phyloP scores from a whole-genome alignment of 2,113 vertebrate species.

The Pelecanoides urinatrix region DNA sequence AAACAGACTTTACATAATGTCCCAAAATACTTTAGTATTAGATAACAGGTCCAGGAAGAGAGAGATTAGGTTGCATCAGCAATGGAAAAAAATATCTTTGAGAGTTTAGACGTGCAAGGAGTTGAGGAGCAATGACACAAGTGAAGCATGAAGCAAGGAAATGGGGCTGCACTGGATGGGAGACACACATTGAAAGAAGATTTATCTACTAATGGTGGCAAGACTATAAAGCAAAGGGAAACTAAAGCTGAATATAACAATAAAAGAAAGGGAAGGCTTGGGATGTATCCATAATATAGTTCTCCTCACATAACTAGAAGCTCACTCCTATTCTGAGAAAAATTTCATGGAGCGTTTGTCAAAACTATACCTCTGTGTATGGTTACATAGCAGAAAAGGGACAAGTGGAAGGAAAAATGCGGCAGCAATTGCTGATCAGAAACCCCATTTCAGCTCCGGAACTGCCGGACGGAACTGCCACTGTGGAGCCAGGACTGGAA shows the following conservation, averaged over 20 bases:
- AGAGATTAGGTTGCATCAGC: neutral
- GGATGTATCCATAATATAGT: neutral
- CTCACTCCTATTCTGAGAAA: neutral
- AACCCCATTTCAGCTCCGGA: neutral
- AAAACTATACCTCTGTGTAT: neutral
- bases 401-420: neutral
- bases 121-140: neutral
- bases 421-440: neutral
- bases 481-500: neutral
- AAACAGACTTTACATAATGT: constrained; percentile 11
- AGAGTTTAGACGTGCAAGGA: neutral
- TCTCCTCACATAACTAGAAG: neutral
- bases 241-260: neutral
- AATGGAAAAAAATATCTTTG: neutral
- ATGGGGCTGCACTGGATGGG: neutral
- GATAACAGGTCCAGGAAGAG: neutral
- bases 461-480: neutral
- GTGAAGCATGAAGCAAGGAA: neutral
- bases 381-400: neutral
- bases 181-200: neutral
- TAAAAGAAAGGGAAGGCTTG: neutral
- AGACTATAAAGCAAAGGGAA: neutral
- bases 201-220: neutral
- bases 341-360: neutral
- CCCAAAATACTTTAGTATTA: constrained; percentile 9